Evolutionary conservation across 1,140 invertebrate genomes (phyloP), one percentile per base, ranked within the genome.

Genomic region (Papilio glaucus): DNA sequence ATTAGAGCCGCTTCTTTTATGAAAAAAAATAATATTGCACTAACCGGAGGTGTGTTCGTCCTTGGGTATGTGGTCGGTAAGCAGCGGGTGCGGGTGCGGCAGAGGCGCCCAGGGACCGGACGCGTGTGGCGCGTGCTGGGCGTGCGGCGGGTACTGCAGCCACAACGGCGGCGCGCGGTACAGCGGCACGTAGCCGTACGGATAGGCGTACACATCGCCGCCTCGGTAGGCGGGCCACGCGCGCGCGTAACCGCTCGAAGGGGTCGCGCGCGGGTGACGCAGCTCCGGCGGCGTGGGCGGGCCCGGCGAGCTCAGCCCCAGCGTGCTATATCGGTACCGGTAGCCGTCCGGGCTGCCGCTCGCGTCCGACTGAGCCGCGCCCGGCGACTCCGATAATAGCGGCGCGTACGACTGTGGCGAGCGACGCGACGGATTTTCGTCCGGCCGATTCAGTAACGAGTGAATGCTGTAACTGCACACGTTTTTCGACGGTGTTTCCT

Each of bases 401-500:
- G 87, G 78, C 33, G 86, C 83, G 57, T 90, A 78, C 60, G 89
- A 85, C 71, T 89, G 88, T 75, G 87, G 88, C 73, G 85, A 86
- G 26, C 80, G 81, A 38, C 85, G 81, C 65, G 86, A 72, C 38
- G 85, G 78, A 53, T 80, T 85, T 71, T 92, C 91, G 75, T 93
- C 92, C 1, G 90, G 85, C 85, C 90, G 91, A 45, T 95, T 96
- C 71, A 97, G 89, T 80, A 97, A 92, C 75, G 96, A 96, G 75
- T 96, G 96, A 88, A 97, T 97, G 91, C 96, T 97, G 89, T 96
- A 96, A 76, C 95, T 96, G 82, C 95, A 96, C 49, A 95, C 85
- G 77, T 95, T 93, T 80, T 95, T 95, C 38, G 93, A 77, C 4
- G 82, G 77, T 41, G 80, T 72, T 68, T 83, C 87, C 77, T 83